Evolutionary conservation across 1,140 invertebrate genomes (phyloP).

Genomic region (Pseudomyrmex pallidus): DNA sequence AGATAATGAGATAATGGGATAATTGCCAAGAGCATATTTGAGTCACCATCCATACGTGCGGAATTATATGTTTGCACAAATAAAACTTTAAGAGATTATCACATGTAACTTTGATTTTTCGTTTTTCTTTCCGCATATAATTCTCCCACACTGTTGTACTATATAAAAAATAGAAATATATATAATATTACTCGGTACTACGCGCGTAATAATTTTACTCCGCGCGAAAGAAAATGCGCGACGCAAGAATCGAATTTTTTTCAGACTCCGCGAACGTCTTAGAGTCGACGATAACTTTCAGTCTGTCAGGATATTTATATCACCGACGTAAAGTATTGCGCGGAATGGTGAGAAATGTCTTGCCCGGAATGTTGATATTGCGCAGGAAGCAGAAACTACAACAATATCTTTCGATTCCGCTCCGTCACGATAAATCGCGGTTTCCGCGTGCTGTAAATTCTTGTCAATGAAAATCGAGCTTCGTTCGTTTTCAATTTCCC

Average conservation of each 20-base stretch:
- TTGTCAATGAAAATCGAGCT: slow-evolving; percentile 58
- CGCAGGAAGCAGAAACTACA: slow-evolving; percentile 55
- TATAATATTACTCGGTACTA: too few species aligned
- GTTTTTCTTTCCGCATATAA: too few species aligned
- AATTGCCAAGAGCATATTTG: neutral
- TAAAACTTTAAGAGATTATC: too few species aligned
- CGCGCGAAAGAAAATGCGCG: neutral
- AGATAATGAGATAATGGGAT: neutral
- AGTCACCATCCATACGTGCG: neutral
- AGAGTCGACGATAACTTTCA: slow-evolving; percentile 50
- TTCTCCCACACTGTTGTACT: too few species aligned
- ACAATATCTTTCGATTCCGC: slow-evolving; percentile 61
- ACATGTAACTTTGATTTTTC: too few species aligned
- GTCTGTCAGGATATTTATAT: slow-evolving; percentile 59
- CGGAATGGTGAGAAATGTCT: slow-evolving; percentile 56
- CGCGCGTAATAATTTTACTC: neutral
- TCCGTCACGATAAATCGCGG: slow-evolving; percentile 54
- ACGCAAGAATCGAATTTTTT: neutral
- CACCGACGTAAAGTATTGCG: slow-evolving; percentile 56
- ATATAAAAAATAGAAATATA: too few species aligned
- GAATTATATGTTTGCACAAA: neutral
- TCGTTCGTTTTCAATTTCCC: slow-evolving; percentile 44
- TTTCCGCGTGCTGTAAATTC: slow-evolving; percentile 54
- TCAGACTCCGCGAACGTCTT: neutral
- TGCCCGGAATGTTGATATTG: slow-evolving; percentile 55